Evolutionary conservation across 2,113 vertebrate species (phyloP).

Genomic region (Penelope pileata): DNA sequence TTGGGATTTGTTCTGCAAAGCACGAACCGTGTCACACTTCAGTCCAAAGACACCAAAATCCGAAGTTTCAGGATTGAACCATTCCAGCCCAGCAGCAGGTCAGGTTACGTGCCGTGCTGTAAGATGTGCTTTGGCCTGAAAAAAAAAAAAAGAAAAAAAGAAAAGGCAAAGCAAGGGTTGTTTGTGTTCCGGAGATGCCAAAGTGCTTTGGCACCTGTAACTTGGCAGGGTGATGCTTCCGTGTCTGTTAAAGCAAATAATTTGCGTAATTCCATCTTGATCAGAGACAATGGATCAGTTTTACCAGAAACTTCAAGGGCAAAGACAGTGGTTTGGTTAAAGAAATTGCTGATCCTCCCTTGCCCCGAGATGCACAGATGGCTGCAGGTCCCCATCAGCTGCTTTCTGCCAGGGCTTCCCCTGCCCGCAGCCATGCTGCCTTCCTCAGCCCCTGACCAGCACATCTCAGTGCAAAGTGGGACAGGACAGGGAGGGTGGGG

Average conservation of each 20-base stretch:
- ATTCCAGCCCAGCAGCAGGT: neutral
- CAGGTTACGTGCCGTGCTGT: fast-evolving
- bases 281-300: neutral
- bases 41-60: neutral
- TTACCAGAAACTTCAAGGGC: neutral
- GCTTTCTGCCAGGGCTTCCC: neutral
- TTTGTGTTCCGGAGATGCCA: constrained; percentile 44
- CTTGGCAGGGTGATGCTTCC: constrained; percentile 44
- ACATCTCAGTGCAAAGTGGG: neutral
- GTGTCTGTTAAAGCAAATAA: neutral
- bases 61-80: neutral
- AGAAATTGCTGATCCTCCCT: neutral
- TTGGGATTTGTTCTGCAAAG: neutral
- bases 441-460: neutral
- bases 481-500: fast-evolving
- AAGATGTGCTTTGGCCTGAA: neutral
- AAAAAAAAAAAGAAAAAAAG: neutral
- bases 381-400: fast-evolving
- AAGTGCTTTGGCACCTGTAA: neutral
- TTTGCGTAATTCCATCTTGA: neutral
- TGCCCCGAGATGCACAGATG: neutral
- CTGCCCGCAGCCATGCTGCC: fast-evolving
- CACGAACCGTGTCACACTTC: fast-evolving
- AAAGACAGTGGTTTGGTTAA: neutral
- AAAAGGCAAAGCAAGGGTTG: neutral